A percentile compares a stretch with the other conserved stretches of the same genome.
These are phyloP conservation scores for Salarias fasciatus DNA, from an alignment of 2,797 vertebrate genomes.

Conservation along the genomic window DNA sequence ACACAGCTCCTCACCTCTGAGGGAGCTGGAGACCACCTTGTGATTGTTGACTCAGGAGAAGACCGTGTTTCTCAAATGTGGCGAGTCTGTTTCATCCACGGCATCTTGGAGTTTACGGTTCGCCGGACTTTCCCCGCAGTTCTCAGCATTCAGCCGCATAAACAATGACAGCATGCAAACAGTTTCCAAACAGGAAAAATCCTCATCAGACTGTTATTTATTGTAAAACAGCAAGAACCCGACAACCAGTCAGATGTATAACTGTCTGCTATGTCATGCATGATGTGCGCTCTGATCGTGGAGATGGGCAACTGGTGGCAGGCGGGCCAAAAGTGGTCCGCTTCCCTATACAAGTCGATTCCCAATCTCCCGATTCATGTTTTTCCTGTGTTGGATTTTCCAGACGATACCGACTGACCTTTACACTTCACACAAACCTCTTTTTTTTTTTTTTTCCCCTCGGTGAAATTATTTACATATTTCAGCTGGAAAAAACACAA, in stretches of 20 bases:
- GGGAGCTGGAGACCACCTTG: constrained; percentile 80
- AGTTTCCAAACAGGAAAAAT: neutral
- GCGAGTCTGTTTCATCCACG: neutral
- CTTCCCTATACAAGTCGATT: neutral
- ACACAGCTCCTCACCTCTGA: constrained; percentile 56
- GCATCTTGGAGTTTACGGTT: neutral
- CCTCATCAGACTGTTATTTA: too few relatives aligned
- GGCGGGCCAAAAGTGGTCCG: too few relatives aligned
- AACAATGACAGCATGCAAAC: neutral
- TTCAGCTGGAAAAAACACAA: neutral
- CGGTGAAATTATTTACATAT: constrained; percentile 15
- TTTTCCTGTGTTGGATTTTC: constrained; percentile 49
- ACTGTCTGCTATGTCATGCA: too few relatives aligned
- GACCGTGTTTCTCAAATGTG: neutral
- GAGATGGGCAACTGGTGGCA: too few relatives aligned
- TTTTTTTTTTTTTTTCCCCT: too few relatives aligned
- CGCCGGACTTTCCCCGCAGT: neutral
- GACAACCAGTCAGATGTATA: too few relatives aligned
- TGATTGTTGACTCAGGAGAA: constrained; percentile 40
- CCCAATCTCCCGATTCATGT: constrained; percentile 11
- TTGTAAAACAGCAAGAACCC: too few relatives aligned
- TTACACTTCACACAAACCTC: constrained; percentile 12
- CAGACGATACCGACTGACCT: constrained; percentile 18
- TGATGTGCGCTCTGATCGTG: too few relatives aligned
- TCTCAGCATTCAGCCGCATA: neutral